Percentiles rank a stretch among this genome's conserved stretches.
phyloP scores from a whole-genome alignment of 2,113 vertebrate species.

The Stigmatopora nigra region DNA sequence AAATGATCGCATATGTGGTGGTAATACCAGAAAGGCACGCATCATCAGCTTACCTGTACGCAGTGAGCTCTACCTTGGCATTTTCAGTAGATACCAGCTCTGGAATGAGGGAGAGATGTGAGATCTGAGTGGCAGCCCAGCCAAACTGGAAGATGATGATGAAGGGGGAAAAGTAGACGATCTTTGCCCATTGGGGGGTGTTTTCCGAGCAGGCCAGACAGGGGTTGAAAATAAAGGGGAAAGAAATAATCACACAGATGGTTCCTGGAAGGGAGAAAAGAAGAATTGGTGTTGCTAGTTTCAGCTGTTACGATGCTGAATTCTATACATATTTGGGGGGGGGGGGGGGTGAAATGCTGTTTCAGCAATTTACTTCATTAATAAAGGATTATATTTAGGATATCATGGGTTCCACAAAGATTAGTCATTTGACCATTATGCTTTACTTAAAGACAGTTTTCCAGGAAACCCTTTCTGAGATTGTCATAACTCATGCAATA shows the following conservation, averaged over 20 bases:
- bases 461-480: no score
- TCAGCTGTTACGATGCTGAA: no score
- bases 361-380: no score
- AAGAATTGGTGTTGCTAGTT: background rate
- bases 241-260: conserved; percentile 74
- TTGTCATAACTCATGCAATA: no score
- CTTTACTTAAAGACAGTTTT: no score
- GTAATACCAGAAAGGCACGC: background rate
- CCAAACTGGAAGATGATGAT: conserved; percentile 83
- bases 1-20: background rate
- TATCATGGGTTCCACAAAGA: no score
- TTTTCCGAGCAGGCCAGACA: conserved; percentile 72
- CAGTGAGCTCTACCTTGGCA: conserved; percentile 83
- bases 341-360: no score
- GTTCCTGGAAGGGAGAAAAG: conserved; percentile 63
- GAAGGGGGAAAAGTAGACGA: conserved; percentile 80
- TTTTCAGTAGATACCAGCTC: conserved; percentile 76
- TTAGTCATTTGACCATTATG: no score
- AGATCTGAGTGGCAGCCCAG: conserved; percentile 82
- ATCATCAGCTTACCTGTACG: conserved; percentile 72
- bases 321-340: no score
- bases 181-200: conserved; percentile 69
- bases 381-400: no score
- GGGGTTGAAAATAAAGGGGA: conserved; percentile 84
- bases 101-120: conserved; percentile 84